Evolutionary conservation across 2,888 invertebrate genomes (phyloP).

Genomic region (Operophtera brumata): DNA sequence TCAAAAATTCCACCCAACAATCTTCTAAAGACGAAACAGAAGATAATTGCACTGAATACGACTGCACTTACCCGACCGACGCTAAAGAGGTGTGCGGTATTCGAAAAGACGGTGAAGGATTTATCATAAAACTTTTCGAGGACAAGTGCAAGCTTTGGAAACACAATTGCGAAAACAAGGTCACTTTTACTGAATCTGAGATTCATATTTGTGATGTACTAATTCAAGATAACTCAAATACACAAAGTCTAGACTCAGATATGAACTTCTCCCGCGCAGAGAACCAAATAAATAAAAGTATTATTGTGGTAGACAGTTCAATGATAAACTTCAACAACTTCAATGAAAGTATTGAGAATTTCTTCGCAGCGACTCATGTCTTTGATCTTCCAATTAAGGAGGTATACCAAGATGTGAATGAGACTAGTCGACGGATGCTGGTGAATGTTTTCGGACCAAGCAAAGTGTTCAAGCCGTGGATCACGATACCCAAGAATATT

Average conservation of each 20-base stretch:
- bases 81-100: slow-evolving; percentile 51
- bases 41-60: slow-evolving; percentile 32
- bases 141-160: slow-evolving; percentile 52
- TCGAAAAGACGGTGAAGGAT: slow-evolving; percentile 52
- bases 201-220: slow-evolving; percentile 47
- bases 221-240: slow-evolving; percentile 11
- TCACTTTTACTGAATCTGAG: slow-evolving; percentile 49
- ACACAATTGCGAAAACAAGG: slow-evolving; percentile 50
- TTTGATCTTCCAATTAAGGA: slow-evolving; percentile 55
- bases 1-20: slow-evolving; percentile 10
- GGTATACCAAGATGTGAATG: slow-evolving; percentile 38
- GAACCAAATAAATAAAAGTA: slow-evolving; percentile 27
- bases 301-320: slow-evolving; percentile 53
- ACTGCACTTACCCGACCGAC: slow-evolving; percentile 26
- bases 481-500: slow-evolving; percentile 49
- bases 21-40: background rate
- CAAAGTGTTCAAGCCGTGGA: slow-evolving; percentile 56
- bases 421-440: slow-evolving; percentile 46
- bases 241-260: background rate
- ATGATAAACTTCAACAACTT: slow-evolving; percentile 47
- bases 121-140: slow-evolving; percentile 50
- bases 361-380: slow-evolving; percentile 63
- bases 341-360: slow-evolving; percentile 58
- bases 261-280: background rate
- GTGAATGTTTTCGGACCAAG: slow-evolving; percentile 51